Conservation (phyloP, 2,888 invertebrate genomes). For the Anaspis maculata region DNA sequence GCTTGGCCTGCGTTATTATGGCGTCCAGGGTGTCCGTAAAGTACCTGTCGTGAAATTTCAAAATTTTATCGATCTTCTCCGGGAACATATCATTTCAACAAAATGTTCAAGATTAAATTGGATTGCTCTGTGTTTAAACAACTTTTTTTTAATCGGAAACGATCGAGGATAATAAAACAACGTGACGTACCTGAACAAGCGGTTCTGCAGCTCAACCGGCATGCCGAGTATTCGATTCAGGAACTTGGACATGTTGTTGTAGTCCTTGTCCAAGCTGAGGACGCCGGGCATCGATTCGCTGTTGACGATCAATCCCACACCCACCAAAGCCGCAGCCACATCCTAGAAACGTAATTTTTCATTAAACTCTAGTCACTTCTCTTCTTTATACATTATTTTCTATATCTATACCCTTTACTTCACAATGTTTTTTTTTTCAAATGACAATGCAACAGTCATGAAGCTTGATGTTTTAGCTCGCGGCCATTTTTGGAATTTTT, state of each 20-base stretch:
- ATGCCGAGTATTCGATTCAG: slow-evolving; percentile 95
- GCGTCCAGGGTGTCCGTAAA: slow-evolving; percentile 93
- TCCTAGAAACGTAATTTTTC: no score
- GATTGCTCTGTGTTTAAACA: no score
- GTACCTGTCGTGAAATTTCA: slow-evolving; percentile 61
- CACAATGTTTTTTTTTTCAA: no score
- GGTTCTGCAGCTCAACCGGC: slow-evolving; percentile 94
- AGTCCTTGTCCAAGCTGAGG: slow-evolving; percentile 81
- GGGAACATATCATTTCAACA: neutral
- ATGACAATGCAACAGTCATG: no score
- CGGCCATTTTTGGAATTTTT: no score
- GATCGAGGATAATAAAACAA: slow-evolving; percentile 2
- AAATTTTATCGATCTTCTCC: no score
- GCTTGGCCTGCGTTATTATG: slow-evolving; percentile 86
- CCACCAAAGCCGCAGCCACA: slow-evolving; percentile 87
- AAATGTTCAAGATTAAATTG: no score
- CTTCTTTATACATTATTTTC: no score
- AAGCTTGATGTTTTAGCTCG: no score
- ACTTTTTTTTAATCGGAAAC: no score
- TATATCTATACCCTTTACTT: no score
- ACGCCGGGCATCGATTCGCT: slow-evolving; percentile 75
- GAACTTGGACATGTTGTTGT: slow-evolving; percentile 97
- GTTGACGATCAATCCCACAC: slow-evolving; percentile 88
- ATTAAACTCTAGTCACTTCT: no score
- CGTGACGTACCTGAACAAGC: slow-evolving; percentile 58